Evolutionary conservation across 2,113 vertebrate genomes (phyloP).

Genomic region (Galeopterus variegatus): DNA sequence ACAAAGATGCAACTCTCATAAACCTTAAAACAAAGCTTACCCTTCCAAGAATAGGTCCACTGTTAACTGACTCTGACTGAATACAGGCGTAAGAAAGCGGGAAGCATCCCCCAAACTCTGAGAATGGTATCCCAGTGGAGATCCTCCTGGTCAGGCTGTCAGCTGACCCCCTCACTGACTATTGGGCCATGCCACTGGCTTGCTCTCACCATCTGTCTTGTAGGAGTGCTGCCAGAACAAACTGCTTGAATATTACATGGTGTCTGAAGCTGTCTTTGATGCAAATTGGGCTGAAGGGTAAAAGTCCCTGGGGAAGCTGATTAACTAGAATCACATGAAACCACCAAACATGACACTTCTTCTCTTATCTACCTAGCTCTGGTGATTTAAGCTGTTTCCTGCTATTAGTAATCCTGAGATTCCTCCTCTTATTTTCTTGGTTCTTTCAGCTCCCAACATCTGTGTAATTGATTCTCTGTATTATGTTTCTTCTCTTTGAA

Average conservation of each 20-base stretch:
- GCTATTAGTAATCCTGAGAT: neutral
- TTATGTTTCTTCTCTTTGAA: conserved; percentile 23
- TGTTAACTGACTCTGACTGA: neutral
- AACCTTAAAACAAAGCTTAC: neutral
- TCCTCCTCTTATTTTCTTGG: neutral
- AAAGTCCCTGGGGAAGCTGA: neutral
- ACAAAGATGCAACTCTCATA: neutral
- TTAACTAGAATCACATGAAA: neutral
- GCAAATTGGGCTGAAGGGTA: neutral
- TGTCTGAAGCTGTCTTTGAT: neutral
- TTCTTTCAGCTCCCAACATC: neutral
- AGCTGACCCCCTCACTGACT: neutral
- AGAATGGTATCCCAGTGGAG: neutral
- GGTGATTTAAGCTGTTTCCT: neutral
- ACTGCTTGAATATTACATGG: neutral
- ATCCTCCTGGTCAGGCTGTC: neutral
- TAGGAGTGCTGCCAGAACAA: neutral
- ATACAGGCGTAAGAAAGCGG: neutral
- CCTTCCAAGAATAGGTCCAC: neutral
- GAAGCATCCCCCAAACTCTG: neutral
- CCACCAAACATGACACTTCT: neutral
- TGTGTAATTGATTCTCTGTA: neutral
- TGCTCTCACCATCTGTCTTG: rapidly evolving
- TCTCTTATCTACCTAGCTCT: neutral
- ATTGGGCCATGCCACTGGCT: neutral